Percentiles rank a stretch among this genome's conserved stretches.
These are phyloP conservation scores for Selenia dentaria DNA, from an alignment of 2,888 invertebrate species.

Conservation along the genomic window DNA sequence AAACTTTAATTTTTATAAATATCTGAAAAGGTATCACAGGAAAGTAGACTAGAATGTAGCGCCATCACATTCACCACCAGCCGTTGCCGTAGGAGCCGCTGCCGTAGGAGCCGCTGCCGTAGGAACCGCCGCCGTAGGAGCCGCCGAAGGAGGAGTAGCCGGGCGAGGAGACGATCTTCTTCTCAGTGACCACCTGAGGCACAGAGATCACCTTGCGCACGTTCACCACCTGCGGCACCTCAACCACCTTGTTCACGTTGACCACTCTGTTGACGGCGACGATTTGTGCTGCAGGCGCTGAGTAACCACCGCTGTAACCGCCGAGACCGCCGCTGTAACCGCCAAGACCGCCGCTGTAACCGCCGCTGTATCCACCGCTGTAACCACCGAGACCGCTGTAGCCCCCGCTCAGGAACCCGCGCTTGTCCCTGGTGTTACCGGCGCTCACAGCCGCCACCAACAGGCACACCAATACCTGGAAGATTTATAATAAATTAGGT, in stretches of 20 bases:
- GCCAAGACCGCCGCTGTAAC: slow-evolving; percentile 6
- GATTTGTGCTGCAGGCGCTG: slow-evolving; percentile 40
- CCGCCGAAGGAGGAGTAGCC: neutral
- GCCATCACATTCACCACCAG: slow-evolving; percentile 37
- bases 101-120: slow-evolving; percentile 17
- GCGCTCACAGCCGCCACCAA: slow-evolving; percentile 31
- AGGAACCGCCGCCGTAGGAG: slow-evolving; percentile 5
- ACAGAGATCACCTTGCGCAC: slow-evolving; percentile 44
- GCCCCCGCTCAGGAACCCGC: slow-evolving; percentile 31
- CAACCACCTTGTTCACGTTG: slow-evolving; percentile 45
- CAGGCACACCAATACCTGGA: slow-evolving; percentile 37
- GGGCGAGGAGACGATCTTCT: slow-evolving; percentile 43
- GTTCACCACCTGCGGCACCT: slow-evolving; percentile 42
- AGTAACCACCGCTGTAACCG: slow-evolving; percentile 13
- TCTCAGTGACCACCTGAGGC: slow-evolving; percentile 39
- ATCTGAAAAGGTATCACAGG: no score
- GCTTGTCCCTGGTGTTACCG: slow-evolving; percentile 26
- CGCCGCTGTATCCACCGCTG: slow-evolving; percentile 11
- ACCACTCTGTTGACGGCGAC: slow-evolving; percentile 45
- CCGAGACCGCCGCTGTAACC: slow-evolving; percentile 4
- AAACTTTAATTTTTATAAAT: no score
- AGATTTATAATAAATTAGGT: no score
- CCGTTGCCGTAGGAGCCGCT: slow-evolving; percentile 20
- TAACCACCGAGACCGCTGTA: slow-evolving; percentile 25
- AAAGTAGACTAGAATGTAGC: no score